Evolutionary conservation across 30 jellyfish, hydroid and myxozoan genomes (phyloP).

Genomic region (Chrysaora quinquecirrha): DNA sequence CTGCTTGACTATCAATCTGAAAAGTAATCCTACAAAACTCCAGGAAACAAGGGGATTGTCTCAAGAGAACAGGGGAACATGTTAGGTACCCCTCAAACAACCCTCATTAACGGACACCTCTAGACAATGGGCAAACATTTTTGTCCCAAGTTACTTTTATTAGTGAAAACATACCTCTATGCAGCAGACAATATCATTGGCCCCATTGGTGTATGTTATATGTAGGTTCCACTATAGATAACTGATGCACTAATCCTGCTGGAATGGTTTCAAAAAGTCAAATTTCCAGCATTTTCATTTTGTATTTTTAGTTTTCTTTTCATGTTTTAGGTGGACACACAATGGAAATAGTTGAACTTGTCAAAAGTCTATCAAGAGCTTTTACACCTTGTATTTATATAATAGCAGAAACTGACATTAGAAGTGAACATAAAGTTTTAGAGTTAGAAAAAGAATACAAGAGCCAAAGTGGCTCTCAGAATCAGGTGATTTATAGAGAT

Average conservation of each 20-base stretch:
- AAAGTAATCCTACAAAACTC: no score
- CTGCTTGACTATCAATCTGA: no score
- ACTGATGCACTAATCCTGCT: no score
- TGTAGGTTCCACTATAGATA: no score
- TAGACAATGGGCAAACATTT: no score
- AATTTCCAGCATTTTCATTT: not conserved
- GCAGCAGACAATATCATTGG: not conserved
- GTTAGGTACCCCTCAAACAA: no score
- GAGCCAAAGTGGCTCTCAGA: not conserved
- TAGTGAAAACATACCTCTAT: not conserved
- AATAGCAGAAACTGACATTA: conserved; percentile 68
- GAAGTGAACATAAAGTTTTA: conserved; percentile 70
- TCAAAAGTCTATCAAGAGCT: conserved; percentile 45
- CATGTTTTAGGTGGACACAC: conserved; percentile 92
- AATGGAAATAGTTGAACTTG: conserved; percentile 79
- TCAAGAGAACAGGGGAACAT: no score
- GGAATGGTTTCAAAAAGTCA: no score
- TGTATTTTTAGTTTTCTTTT: not conserved
- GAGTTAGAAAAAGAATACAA: conserved; percentile 40
- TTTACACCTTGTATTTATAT: conserved; percentile 79
- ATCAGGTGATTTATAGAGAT: conserved; percentile 46
- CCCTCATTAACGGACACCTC: no score
- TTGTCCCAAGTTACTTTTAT: no score
- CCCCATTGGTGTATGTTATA: no score
- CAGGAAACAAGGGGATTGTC: no score